Evolutionary conservation across 1,140 invertebrate species (phyloP).

Genomic region (Hestina assimilis): DNA sequence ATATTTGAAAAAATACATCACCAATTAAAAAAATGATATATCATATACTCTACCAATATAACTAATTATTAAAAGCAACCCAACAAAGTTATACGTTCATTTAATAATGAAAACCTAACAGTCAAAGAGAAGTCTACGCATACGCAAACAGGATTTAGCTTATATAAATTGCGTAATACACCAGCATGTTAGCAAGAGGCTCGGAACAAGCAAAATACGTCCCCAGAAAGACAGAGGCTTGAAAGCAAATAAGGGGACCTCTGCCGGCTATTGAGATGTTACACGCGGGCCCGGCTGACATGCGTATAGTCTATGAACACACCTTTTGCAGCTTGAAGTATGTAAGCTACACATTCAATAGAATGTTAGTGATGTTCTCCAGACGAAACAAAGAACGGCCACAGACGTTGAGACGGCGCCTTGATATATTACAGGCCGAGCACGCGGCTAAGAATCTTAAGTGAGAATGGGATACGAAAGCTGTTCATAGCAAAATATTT

Average conservation of each 20-base stretch:
- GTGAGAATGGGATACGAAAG: conserved; percentile 24
- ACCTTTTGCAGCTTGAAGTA: conserved; percentile 44
- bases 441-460: conserved; percentile 29
- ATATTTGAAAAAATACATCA: too few relatives aligned
- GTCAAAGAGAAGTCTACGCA: conserved; percentile 3
- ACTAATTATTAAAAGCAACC: too few relatives aligned
- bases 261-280: conserved; percentile 52
- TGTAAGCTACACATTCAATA: conserved; percentile 51
- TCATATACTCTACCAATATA: too few relatives aligned
- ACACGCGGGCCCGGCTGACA: conserved; percentile 37
- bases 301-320: conserved; percentile 40
- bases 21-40: too few relatives aligned
- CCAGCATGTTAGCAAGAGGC: conserved; percentile 21
- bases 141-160: conserved; percentile 4
- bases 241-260: conserved; percentile 29
- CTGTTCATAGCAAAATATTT: not conserved
- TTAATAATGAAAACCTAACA: conserved; percentile 6
- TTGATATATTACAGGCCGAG: conserved; percentile 40
- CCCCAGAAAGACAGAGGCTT: conserved; percentile 15
- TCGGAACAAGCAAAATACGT: conserved; percentile 21
- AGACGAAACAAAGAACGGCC: conserved; percentile 44
- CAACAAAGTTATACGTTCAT: too few relatives aligned
- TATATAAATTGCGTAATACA: conserved; percentile 23
- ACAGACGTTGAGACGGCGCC: conserved; percentile 42
- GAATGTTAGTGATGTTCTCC: conserved; percentile 49